These are phyloP conservation scores for human (Homo sapiens) DNA, from an alignment of 2,113 vertebrate genomes.

Conservation along the genomic window DNA sequence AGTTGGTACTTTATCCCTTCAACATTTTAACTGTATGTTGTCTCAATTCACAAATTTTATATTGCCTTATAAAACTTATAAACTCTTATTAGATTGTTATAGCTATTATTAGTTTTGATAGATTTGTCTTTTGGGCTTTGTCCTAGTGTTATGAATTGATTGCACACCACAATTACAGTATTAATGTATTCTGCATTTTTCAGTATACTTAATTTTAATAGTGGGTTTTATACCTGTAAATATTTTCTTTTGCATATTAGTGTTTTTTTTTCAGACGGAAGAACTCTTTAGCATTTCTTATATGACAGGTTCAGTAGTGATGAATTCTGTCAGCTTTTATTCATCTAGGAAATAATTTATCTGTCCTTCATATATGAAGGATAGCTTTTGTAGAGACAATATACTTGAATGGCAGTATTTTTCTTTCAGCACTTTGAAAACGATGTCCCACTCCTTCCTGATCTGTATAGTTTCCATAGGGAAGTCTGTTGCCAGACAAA, in stretches of 20 bases:
- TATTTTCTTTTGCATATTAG: background rate
- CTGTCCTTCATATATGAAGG: background rate
- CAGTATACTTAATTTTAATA: background rate
- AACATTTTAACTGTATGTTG: background rate
- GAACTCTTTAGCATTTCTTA: background rate
- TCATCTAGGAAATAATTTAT: background rate
- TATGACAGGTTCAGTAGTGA: background rate
- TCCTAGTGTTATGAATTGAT: background rate
- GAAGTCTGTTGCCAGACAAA: background rate
- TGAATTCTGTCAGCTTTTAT: background rate
- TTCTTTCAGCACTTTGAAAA: background rate
- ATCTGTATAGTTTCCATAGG: background rate
- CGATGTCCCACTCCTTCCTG: background rate
- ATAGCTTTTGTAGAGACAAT: background rate
- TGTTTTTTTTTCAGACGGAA: background rate
- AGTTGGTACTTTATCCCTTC: background rate
- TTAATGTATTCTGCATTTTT: background rate
- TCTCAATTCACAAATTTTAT: background rate
- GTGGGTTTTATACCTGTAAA: background rate
- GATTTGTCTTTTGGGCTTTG: background rate
- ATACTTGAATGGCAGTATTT: background rate
- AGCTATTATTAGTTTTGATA: background rate
- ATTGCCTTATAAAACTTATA: too few relatives aligned
- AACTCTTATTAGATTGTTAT: background rate
- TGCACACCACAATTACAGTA: background rate